Evolutionary conservation across 1,140 invertebrate genomes (phyloP), one percentile per base, ranked within the genome.

Genomic region (Holotrichia oblita): DNA sequence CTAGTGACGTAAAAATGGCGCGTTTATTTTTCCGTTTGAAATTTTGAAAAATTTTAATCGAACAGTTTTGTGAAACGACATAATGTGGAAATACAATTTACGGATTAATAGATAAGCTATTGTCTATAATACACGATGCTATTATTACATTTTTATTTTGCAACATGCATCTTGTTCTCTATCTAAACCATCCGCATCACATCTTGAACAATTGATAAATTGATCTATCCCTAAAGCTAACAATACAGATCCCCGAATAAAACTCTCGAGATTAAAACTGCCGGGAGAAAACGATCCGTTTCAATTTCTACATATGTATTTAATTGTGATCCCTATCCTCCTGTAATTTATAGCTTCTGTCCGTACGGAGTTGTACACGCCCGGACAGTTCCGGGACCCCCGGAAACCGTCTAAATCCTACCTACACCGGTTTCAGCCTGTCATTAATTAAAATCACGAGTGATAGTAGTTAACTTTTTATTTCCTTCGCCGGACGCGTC

Each of bases 241-340:
- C 27, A 34, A 34, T 34, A 1, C 27, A 34, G 27, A 34, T 34
- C 4, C 27, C 27, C 4, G 4, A 34, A 34, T 34, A 34, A 41
- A 74, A 74, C 61, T n/a, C n/a, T 17, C 20, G 73, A 79, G 80
- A 82, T 76, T 80, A 79, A 74, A 79, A 59, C 64, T 20, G n/a
- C 64, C 74, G 61, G n/a, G 2, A 2, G 27, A 34, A 69, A 20
- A 27, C 73, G 44, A 79, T 79, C 80, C 44, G 80, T 83, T 82
- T 80, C 81, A 80, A 81, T 83, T 82, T 83, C 83, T 81, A 79
- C 82, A 83, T 83, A 83, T 83, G 78, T 79, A 80, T 84, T 85
- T 85, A 84, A 84, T 84, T 82, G 82, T 81, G 81, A 79, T 74
- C 79, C 81, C 48, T 22, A 34, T 17, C 22, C 22, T 76, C 78